Percentiles rank a stretch among this genome's conserved stretches.
Conservation (phyloP, 2,888 invertebrate genomes). For the Acanthococcus lagerstroemiae region DNA sequence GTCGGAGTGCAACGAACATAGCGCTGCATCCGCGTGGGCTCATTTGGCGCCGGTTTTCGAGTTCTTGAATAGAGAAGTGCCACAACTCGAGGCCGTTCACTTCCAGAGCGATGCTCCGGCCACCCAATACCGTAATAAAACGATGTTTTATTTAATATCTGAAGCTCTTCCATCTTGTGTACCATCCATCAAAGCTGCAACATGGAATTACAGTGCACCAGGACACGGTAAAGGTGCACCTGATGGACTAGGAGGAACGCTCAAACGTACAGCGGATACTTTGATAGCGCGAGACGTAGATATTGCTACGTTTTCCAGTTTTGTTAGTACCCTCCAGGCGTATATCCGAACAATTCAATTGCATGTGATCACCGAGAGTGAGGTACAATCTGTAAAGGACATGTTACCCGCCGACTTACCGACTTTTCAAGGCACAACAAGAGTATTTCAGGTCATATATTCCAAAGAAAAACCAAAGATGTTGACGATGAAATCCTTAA, state of each 20-base stretch:
- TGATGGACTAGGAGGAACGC: conserved; percentile 38
- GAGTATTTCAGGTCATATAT: too few relatives aligned
- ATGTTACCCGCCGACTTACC: too few relatives aligned
- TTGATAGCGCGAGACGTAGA: background rate
- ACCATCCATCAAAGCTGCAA: conserved; percentile 25
- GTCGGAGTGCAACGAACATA: conserved; percentile 37
- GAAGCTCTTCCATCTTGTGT: background rate
- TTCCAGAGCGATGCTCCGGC: conserved; percentile 38
- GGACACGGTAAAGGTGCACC: conserved; percentile 40
- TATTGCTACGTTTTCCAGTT: too few relatives aligned
- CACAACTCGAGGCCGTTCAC: conserved; percentile 32
- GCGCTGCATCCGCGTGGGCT: conserved; percentile 38
- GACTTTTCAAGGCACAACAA: too few relatives aligned
- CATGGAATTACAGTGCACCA: conserved; percentile 39
- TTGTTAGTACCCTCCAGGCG: too few relatives aligned
- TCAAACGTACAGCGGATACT: background rate
- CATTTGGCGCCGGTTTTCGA: conserved; percentile 33
- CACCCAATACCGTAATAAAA: conserved; percentile 39
- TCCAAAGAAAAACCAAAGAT: too few relatives aligned
- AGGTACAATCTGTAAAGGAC: too few relatives aligned
- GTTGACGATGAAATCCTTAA: too few relatives aligned
- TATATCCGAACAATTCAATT: too few relatives aligned
- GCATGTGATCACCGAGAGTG: too few relatives aligned
- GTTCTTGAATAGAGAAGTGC: background rate
- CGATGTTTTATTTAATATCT: conserved; percentile 35